Conservation (phyloP, 1,140 invertebrate genomes). For the Drosophila nasuta region DNA sequence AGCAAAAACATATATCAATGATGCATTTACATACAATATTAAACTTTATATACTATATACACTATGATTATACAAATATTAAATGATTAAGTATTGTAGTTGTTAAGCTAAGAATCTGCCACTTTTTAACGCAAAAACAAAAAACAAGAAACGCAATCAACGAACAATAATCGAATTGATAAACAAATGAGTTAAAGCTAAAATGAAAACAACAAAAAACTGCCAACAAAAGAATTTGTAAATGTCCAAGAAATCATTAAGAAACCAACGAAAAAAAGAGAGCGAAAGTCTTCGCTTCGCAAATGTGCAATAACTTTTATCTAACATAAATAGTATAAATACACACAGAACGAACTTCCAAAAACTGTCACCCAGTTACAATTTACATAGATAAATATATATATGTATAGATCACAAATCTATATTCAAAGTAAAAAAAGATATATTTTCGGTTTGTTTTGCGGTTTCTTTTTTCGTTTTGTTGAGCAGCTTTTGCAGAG, state of each 20-base stretch:
- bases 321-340: conserved; percentile 13
- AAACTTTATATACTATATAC: conserved; percentile 23
- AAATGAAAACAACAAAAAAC: conserved; percentile 17
- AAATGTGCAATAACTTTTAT: conserved; percentile 70
- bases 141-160: conserved; percentile 69
- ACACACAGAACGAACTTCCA: conserved; percentile 28
- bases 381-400: conserved; percentile 34
- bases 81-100: conserved; percentile 54
- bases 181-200: conserved; percentile 5
- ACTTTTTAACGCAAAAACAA: conserved; percentile 22
- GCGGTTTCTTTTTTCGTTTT: conserved; percentile 34
- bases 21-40: conserved; percentile 57
- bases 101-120: conserved; percentile 44
- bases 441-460: conserved; percentile 15
- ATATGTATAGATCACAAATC: conserved; percentile 7
- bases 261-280: conserved; percentile 38
- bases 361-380: conserved; percentile 20
- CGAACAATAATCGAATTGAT: conserved; percentile 66
- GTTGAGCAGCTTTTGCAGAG: conserved; percentile 12
- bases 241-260: conserved; percentile 27
- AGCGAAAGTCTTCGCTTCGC: conserved; percentile 69
- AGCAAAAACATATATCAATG: conserved; percentile 67
- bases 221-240: conserved; percentile 64
- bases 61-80: conserved; percentile 37
- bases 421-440: background rate